Conservation (phyloP, 1,140 invertebrate species). For the Hyles euphorbiae region DNA sequence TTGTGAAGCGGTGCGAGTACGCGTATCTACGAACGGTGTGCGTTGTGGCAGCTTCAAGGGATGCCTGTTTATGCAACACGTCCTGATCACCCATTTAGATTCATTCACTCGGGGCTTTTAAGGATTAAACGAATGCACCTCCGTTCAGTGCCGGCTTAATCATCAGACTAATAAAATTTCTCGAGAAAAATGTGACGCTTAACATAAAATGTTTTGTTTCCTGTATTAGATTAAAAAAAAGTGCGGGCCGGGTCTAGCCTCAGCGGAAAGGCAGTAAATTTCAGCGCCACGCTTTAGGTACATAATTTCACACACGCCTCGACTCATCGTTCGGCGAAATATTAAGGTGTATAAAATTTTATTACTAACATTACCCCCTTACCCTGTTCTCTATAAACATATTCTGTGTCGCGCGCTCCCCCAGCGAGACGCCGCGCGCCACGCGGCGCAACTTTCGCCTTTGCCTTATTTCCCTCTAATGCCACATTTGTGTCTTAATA, state of each 20-base stretch:
- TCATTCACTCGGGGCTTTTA: constrained; percentile 43
- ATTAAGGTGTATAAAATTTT: constrained; percentile 72
- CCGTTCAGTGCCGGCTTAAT: constrained; percentile 9
- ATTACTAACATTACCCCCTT: constrained; percentile 62
- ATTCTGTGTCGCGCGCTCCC: constrained; percentile 52
- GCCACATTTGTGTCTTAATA: constrained; percentile 67
- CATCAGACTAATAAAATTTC: constrained; percentile 7
- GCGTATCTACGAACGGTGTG: constrained; percentile 9
- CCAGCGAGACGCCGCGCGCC: constrained; percentile 23
- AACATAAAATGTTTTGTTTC: constrained; percentile 17
- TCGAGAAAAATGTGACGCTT: background rate
- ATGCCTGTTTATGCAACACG: constrained; percentile 53
- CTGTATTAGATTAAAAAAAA: constrained; percentile 22
- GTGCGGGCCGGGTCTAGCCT: constrained; percentile 17
- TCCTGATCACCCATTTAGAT: constrained; percentile 42
- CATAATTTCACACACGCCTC: constrained; percentile 68
- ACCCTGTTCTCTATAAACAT: constrained; percentile 62
- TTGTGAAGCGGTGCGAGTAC: constrained; percentile 40
- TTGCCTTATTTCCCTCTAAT: constrained; percentile 62
- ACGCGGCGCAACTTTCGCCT: constrained; percentile 32
- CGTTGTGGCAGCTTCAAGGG: constrained; percentile 28
- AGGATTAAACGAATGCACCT: constrained; percentile 19
- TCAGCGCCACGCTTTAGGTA: constrained; percentile 39
- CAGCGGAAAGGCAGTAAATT: constrained; percentile 52
- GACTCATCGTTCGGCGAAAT: constrained; percentile 68